phyloP scores from a whole-genome alignment of 2,113 vertebrate genomes.

The Chaetops frenatus region DNA sequence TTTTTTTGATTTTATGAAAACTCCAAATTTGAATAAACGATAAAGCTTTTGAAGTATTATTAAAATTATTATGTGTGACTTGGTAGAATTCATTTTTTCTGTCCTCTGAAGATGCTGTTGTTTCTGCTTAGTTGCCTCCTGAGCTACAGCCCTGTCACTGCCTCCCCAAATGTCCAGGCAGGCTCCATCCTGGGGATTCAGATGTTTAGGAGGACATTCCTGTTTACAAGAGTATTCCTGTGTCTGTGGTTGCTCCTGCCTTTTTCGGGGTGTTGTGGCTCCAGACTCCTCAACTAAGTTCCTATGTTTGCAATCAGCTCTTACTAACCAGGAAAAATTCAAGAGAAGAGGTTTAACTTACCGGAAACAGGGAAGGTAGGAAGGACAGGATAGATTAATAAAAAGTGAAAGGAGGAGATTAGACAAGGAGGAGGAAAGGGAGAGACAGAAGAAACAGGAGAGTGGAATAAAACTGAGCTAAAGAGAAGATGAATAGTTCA shows the following conservation, averaged over 20 bases:
- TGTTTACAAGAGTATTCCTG: neutral
- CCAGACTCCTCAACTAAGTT: neutral
- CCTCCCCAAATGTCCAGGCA: neutral
- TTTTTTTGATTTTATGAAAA: neutral
- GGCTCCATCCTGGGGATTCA: neutral
- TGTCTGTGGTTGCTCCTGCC: neutral
- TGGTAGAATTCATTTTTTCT: neutral
- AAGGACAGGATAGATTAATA: neutral
- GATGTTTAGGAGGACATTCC: neutral
- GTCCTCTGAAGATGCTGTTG: neutral
- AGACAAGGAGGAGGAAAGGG: neutral
- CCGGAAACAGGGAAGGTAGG: neutral
- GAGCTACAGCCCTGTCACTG: neutral
- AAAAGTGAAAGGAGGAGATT: neutral
- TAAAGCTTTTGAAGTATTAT: neutral
- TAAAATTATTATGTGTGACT: neutral
- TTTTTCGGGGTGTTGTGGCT: neutral
- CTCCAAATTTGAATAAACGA: neutral
- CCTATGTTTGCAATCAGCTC: neutral
- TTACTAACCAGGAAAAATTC: neutral
- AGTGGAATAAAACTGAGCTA: neutral
- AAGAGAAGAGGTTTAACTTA: neutral
- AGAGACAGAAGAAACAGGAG: neutral
- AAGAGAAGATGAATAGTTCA: neutral
- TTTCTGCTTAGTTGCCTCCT: neutral